These are phyloP conservation scores for Diarsia rubi DNA, from an alignment of 2,888 invertebrate genomes.

Conservation along the genomic window DNA sequence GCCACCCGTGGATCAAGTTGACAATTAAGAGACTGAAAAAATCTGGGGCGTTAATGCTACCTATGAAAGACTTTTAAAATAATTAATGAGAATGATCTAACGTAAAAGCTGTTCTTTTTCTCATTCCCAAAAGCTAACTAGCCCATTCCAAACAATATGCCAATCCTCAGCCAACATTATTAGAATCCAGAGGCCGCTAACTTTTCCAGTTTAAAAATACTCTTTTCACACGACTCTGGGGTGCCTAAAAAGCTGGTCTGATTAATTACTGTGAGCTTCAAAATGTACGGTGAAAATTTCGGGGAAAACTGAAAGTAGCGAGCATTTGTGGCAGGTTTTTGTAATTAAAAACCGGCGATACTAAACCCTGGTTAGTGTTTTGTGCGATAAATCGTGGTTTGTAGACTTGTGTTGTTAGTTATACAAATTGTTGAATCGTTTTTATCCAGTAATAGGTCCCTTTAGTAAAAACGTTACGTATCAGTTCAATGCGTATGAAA, in stretches of 20 bases:
- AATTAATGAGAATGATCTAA: background rate
- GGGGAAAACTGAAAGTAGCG: conserved; percentile 33
- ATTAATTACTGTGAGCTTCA: conserved; percentile 54
- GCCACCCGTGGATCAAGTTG: background rate
- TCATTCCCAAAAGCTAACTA: conserved; percentile 3
- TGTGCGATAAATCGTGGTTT: conserved; percentile 45
- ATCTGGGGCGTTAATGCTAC: background rate
- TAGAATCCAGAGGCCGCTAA: conserved; percentile 20
- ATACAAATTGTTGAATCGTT: conserved; percentile 25
- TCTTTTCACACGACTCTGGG: conserved; percentile 45
- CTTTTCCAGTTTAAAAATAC: conserved; percentile 49
- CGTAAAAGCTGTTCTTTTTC: background rate
- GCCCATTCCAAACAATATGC: conserved; percentile 7
- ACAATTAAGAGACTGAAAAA: too few species aligned
- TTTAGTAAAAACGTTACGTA: conserved; percentile 10
- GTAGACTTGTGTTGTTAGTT: conserved; percentile 11
- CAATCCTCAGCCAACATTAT: conserved; percentile 28
- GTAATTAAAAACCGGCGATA: conserved; percentile 54
- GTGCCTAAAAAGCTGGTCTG: conserved; percentile 48
- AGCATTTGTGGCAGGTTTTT: conserved; percentile 47
- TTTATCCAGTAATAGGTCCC: background rate
- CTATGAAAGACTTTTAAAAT: background rate
- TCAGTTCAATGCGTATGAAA: conserved; percentile 32
- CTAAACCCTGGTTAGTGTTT: conserved; percentile 37
- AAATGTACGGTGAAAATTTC: conserved; percentile 44